phyloP scores from a whole-genome alignment of 1,140 invertebrate genomes.

The Pseudomyrmex cubaensis region DNA sequence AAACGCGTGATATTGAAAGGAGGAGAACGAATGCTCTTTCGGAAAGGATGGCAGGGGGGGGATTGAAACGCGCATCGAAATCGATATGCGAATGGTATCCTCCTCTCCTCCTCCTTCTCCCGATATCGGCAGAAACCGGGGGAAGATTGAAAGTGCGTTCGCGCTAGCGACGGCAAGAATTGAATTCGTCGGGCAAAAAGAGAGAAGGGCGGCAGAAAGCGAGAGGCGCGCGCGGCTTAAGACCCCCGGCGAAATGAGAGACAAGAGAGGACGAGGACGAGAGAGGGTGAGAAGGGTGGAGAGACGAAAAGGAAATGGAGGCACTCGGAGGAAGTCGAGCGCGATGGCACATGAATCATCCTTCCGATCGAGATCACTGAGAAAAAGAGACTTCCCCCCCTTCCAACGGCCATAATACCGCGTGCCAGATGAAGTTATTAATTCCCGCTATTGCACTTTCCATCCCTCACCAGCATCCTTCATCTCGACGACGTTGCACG shows the following conservation, averaged over 20 bases:
- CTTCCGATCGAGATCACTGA: conserved; percentile 44
- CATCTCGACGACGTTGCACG: neutral
- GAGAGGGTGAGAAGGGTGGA: conserved; percentile 1
- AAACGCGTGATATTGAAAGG: conserved; percentile 65
- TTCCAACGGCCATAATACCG: conserved; percentile 17
- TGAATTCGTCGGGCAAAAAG: conserved; percentile 71
- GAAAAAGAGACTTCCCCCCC: conserved; percentile 1
- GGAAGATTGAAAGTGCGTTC: conserved; percentile 79
- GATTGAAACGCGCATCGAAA: conserved; percentile 57
- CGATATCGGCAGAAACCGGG: conserved; percentile 65
- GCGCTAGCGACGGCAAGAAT: conserved; percentile 74
- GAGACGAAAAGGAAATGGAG: conserved; percentile 65
- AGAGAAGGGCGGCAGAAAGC: conserved; percentile 15
- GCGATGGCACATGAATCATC: conserved; percentile 67
- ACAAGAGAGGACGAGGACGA: neutral
- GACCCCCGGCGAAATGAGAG: conserved; percentile 7
- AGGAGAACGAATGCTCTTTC: conserved; percentile 58
- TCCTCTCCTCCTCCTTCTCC: neutral
- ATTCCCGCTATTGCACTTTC: conserved; percentile 26
- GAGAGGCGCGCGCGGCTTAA: conserved; percentile 28
- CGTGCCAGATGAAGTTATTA: conserved; percentile 52
- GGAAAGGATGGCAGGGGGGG: neutral
- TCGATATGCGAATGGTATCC: conserved; percentile 75
- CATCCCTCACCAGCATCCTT: neutral
- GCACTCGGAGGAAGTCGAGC: conserved; percentile 63